These are phyloP conservation scores for Cyprinodon variegatus DNA, from an alignment of 2,113 vertebrate genomes.

Conservation along the genomic window DNA sequence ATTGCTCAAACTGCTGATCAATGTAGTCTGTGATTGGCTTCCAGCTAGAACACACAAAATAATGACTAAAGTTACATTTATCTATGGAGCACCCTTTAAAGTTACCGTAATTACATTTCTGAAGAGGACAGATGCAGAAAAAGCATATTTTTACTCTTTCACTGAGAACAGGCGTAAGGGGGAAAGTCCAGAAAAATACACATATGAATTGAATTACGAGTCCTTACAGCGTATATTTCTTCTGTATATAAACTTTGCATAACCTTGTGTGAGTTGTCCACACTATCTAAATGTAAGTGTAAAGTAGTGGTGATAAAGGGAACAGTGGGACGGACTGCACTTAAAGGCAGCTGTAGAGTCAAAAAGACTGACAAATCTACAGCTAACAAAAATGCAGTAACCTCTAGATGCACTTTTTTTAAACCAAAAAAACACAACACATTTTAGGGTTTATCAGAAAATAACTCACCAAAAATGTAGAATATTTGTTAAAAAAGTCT, in stretches of 20 bases:
- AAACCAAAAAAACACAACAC: not conserved
- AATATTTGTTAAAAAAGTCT: not conserved
- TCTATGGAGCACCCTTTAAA: not conserved
- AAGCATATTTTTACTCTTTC: not conserved
- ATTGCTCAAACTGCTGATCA: slow-evolving; percentile 98
- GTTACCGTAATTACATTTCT: not conserved
- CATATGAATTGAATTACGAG: no score
- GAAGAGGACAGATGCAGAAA: not conserved
- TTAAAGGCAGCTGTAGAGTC: not conserved
- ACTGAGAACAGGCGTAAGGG: not conserved
- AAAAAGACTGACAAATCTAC: not conserved
- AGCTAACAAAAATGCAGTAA: not conserved
- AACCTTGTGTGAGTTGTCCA: not conserved
- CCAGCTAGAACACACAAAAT: slow-evolving; percentile 83
- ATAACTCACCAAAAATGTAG: no score
- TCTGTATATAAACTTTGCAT: not conserved
- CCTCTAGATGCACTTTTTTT: not conserved
- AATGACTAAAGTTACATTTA: not conserved
- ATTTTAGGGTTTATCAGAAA: no score
- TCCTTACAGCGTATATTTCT: no score
- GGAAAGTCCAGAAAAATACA: not conserved
- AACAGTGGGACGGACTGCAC: not conserved
- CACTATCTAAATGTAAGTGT: not conserved
- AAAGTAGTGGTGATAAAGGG: not conserved
- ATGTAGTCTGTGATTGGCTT: slow-evolving; percentile 97